phyloP scores from a whole-genome alignment of 2,113 vertebrate genomes.

The Camarhynchus parvulus region DNA sequence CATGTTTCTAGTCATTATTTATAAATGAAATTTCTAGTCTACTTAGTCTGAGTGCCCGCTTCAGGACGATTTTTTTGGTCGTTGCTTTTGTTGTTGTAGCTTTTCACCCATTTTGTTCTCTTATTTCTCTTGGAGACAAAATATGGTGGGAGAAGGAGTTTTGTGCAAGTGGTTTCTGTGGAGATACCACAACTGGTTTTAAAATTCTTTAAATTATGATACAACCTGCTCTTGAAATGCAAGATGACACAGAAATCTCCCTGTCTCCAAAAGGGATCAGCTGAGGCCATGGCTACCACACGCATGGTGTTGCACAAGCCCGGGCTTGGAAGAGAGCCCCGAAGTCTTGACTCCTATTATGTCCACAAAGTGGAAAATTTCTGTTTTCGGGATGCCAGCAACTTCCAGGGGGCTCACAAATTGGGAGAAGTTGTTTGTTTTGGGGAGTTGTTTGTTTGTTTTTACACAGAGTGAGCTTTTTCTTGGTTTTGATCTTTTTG shows the following conservation, averaged over 20 bases:
- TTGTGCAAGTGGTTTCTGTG: neutral
- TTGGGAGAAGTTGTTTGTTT: neutral
- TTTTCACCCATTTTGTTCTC: neutral
- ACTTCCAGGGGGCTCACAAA: neutral
- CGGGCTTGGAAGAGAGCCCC: neutral
- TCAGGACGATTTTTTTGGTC: neutral
- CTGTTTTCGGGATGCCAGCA: neutral
- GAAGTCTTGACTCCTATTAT: neutral
- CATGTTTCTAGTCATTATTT: neutral
- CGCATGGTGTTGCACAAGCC: neutral
- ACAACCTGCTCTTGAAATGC: neutral
- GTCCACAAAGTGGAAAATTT: neutral
- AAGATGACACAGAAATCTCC: neutral
- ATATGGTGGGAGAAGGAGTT: neutral
- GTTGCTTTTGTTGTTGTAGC: no score
- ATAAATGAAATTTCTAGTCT: neutral
- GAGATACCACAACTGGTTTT: neutral
- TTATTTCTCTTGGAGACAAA: neutral
- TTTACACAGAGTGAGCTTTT: constrained; percentile 8
- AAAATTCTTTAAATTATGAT: neutral
- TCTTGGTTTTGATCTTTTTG: constrained; percentile 21
- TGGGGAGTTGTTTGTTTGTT: neutral
- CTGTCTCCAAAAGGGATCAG: neutral
- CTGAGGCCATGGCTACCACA: neutral
- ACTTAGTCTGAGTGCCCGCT: neutral